Base-by-base conservation (phyloP, 1,140 invertebrate genomes). In the Heliconius eleuchia region DNA sequence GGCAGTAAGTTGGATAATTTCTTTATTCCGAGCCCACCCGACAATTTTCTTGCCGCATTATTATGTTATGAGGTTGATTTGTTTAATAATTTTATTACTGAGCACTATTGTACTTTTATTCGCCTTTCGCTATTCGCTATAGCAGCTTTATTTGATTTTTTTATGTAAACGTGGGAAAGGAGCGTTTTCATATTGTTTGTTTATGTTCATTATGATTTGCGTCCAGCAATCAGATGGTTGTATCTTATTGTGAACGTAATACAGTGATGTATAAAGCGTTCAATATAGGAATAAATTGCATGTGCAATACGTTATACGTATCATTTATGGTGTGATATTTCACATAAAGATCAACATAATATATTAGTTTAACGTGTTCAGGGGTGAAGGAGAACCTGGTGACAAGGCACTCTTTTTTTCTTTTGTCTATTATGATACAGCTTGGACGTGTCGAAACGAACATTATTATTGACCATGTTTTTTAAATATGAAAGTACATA, bases 51-150 rank as follows among this genome's bases (percentile, higher is more conserved):
- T 87, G 84, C 85, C 85, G 86, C 89, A 87, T 91, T 91, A 93
- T 93, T 92, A 92, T 91, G 89, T 93, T 93, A 94, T 92, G 90
- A 90, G 86, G 84, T 92, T 94, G 90, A 92, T 93, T 94, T 92
- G 91, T 91, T 92, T 94, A 94, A 94, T 94, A 93, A 93, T 94
- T 94, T 92, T 94, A 94, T 94, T 93, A 93, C 88, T 81, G 87
- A 85, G 79, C 84, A 83, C 83, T 85, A 87, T 91, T 91, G 85
- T 89, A 79, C 81, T 88, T 86, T 88, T 87, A 86, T 88, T 91
- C 78, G 73, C 80, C 50, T 76, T 80, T 78, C 73, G 73, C 78
- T 71, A 78, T 80, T 76, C 73, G 80, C 82, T 60, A 76, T 46
- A 74, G 55, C 50, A 16, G 39, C 73, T 79, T 82, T 78, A 57